Evolutionary conservation across 2,113 vertebrate genomes (phyloP).

Genomic region (Scortum barcoo): DNA sequence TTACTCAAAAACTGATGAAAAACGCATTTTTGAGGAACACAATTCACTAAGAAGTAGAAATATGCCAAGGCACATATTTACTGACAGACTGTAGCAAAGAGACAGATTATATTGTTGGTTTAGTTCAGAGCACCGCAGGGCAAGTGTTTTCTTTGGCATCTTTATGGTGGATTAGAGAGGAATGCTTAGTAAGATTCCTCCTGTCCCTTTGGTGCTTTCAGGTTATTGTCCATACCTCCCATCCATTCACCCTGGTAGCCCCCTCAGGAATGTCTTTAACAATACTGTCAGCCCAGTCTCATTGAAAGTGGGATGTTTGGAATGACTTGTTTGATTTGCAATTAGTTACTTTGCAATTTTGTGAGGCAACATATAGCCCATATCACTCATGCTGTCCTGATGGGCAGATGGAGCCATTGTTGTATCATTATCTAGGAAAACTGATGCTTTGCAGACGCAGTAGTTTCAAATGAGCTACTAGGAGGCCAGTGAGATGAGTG

Average conservation of each 20-base stretch:
- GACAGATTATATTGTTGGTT: slow-evolving; percentile 75
- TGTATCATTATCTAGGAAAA: slow-evolving; percentile 31
- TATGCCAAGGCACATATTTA: slow-evolving; percentile 50
- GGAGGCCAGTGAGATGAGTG: slow-evolving; percentile 20
- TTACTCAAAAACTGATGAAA: slow-evolving; percentile 8
- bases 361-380: slow-evolving; percentile 36
- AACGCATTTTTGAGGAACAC: slow-evolving; percentile 14
- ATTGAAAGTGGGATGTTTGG: slow-evolving; percentile 62
- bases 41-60: slow-evolving; percentile 9
- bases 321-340: slow-evolving; percentile 78
- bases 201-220: slow-evolving; percentile 74
- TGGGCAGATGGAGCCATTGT: slow-evolving; percentile 64
- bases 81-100: slow-evolving; percentile 48
- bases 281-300: slow-evolving; percentile 65
- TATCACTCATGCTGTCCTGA: slow-evolving; percentile 57
- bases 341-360: slow-evolving; percentile 66
- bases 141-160: slow-evolving; percentile 77
- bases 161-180: slow-evolving; percentile 83
- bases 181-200: slow-evolving; percentile 82
- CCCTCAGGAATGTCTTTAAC: slow-evolving; percentile 79
- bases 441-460: slow-evolving; percentile 12
- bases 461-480: slow-evolving; percentile 8
- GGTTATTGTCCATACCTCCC: slow-evolving; percentile 78
- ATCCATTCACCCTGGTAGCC: slow-evolving; percentile 72
- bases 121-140: slow-evolving; percentile 72